Percentiles rank a stretch among this genome's conserved stretches.
These are phyloP conservation scores for Eumacrocentrus americanus DNA, from an alignment of 2,888 invertebrate species.

Conservation along the genomic window DNA sequence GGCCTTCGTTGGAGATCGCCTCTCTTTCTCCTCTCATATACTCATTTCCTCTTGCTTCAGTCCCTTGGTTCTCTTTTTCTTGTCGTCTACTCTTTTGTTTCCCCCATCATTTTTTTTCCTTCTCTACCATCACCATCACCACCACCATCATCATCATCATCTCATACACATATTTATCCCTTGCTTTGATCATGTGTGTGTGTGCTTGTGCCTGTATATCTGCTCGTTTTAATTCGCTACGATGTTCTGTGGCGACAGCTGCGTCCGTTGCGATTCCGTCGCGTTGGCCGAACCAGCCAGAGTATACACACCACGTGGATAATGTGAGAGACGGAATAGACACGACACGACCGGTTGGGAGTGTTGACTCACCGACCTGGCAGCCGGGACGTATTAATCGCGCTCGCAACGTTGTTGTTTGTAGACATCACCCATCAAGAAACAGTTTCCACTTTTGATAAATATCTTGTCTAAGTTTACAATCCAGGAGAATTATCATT, in stretches of 20 bases:
- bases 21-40: background rate
- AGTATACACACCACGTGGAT: constrained; percentile 5
- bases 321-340: constrained; percentile 21
- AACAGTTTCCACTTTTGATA: too few species aligned
- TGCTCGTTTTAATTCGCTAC: constrained; percentile 25
- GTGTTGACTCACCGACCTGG: constrained; percentile 32
- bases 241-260: constrained; percentile 25
- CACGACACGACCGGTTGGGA: constrained; percentile 31
- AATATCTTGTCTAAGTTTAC: too few species aligned
- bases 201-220: background rate
- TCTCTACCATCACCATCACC: background rate
- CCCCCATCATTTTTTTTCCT: background rate
- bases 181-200: constrained; percentile 3
- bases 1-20: background rate
- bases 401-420: too few species aligned
- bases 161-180: constrained; percentile 1
- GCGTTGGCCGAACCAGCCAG: constrained; percentile 24
- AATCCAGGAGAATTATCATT: too few species aligned
- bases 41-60: background rate
- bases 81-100: background rate
- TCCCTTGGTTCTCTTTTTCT: background rate
- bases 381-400: constrained; percentile 37
- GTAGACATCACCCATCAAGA: background rate
- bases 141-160: constrained; percentile 3
- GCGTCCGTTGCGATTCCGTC: constrained; percentile 25